Percentiles rank a stretch among this genome's conserved stretches.
Evolutionary conservation across 2,888 invertebrate genomes (phyloP).

Genomic region (Calameuta filiformis): DNA sequence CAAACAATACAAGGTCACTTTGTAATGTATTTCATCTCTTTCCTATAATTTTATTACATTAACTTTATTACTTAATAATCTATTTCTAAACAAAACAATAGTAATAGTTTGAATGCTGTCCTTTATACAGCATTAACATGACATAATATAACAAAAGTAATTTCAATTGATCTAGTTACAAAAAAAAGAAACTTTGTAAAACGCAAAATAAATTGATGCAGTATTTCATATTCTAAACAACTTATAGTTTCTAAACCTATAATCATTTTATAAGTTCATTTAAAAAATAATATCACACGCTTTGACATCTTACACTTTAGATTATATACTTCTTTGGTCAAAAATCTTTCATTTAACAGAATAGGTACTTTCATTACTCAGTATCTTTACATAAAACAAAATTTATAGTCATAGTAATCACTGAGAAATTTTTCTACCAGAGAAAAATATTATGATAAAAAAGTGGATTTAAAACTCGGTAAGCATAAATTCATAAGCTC

Average conservation of each 20-base stretch:
- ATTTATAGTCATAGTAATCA: not conserved
- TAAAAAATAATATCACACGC: not conserved
- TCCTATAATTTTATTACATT: not conserved
- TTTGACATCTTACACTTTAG: not conserved
- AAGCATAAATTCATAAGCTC: constrained; percentile 35
- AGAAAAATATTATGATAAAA: not conserved
- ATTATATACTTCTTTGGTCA: not conserved
- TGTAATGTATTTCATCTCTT: not conserved
- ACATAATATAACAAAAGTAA: not conserved
- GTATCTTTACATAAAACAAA: not conserved
- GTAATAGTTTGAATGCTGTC: not conserved
- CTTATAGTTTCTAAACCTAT: not conserved
- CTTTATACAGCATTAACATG: not conserved
- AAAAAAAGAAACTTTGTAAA: not conserved
- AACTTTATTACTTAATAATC: not conserved
- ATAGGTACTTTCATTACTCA: not conserved
- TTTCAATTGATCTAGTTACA: not conserved
- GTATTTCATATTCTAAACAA: not conserved
- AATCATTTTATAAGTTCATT: not conserved
- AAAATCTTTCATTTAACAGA: not conserved
- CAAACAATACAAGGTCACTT: not conserved
- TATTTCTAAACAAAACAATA: not conserved
- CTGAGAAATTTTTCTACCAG: not conserved
- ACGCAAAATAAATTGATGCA: not conserved
- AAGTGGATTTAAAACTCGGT: constrained; percentile 25